Conservation (phyloP, 2,797 vertebrate genomes). For the Scyliorhinus canicula region DNA sequence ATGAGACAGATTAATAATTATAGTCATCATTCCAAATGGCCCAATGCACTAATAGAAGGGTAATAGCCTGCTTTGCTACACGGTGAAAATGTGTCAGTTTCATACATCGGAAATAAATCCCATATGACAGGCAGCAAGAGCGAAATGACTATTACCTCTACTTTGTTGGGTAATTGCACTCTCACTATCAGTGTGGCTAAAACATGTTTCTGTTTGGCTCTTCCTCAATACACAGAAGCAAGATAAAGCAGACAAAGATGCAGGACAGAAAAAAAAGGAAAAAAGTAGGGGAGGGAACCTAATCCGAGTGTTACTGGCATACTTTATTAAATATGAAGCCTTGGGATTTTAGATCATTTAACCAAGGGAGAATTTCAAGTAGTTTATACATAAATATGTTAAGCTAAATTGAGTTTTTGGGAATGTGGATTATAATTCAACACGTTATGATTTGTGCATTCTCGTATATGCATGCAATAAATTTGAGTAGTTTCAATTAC, state of each 20-base stretch:
- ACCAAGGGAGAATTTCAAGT: neutral
- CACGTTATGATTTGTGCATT: neutral
- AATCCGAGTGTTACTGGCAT: neutral
- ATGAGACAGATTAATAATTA: neutral
- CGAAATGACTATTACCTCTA: neutral
- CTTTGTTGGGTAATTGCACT: neutral
- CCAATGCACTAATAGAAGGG: neutral
- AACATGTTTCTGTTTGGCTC: neutral
- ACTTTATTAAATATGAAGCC: neutral
- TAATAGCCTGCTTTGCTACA: neutral
- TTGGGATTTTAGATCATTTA: neutral
- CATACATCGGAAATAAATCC: neutral
- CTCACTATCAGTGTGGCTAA: neutral
- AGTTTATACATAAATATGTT: neutral
- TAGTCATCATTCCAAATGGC: neutral
- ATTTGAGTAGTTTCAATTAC: neutral
- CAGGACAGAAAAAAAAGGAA: neutral
- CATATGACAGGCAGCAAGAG: neutral
- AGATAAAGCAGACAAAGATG: neutral
- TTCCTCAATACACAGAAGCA: neutral
- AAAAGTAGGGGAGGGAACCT: neutral
- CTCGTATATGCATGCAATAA: neutral
- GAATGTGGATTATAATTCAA: neutral
- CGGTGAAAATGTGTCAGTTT: neutral
- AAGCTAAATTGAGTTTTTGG: neutral